Evolutionary conservation across 2,113 vertebrate genomes (phyloP).

Genomic region (Numida meleagris): DNA sequence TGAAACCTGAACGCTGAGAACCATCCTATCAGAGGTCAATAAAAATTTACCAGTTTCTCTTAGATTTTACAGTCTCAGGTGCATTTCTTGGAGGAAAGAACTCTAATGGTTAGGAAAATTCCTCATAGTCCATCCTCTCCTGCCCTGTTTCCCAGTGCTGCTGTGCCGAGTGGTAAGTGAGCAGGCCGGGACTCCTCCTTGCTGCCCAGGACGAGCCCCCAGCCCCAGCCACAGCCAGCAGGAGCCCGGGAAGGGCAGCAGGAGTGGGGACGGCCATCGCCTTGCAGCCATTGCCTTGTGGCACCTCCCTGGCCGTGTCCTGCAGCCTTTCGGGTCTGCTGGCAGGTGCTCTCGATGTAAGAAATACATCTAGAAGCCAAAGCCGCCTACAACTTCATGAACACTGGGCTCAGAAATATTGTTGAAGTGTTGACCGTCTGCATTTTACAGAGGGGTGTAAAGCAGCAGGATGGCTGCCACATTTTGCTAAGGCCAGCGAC

Average conservation of each 20-base stretch:
- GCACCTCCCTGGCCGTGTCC: neutral
- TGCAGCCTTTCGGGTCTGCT: neutral
- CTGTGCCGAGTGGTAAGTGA: neutral
- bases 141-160: neutral
- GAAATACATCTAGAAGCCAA: neutral
- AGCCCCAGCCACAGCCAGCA: neutral
- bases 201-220: no score
- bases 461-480: neutral
- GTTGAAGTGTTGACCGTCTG: accelerated
- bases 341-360: no score
- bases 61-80: neutral
- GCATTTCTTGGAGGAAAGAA: neutral
- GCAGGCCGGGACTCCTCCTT: neutral
- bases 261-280: neutral
- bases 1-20: neutral
- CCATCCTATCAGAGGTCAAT: neutral
- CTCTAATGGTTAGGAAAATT: neutral
- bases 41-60: neutral
- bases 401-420: neutral
- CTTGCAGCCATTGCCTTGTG: neutral
- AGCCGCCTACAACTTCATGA: neutral
- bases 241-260: neutral
- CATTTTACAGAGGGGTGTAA: neutral
- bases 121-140: neutral
- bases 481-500: neutral